These are phyloP conservation scores for Colaptes auratus DNA, from an alignment of 2,113 vertebrate genomes.

Conservation along the genomic window DNA sequence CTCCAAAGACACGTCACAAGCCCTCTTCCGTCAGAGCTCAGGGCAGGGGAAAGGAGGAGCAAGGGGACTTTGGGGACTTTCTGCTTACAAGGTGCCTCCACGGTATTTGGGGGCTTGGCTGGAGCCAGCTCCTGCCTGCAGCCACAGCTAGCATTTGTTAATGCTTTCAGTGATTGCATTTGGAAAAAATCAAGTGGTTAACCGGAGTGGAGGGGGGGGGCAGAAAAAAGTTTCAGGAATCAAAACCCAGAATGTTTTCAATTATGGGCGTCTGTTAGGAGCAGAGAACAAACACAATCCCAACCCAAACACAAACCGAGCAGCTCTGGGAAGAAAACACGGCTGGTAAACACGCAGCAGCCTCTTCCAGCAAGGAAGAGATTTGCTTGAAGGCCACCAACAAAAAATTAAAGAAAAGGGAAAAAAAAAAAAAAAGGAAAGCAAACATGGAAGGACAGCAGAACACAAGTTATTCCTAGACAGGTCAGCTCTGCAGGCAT, in stretches of 20 bases:
- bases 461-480: conserved; percentile 5
- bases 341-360: conserved; percentile 46
- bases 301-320: conserved; percentile 63
- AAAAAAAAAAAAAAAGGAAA: neutral
- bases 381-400: conserved; percentile 25
- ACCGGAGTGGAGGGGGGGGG: conserved; percentile 51
- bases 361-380: conserved; percentile 15
- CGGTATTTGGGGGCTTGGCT: neutral
- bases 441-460: conserved; percentile 16
- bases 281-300: conserved; percentile 48
- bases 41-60: neutral
- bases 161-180: conserved; percentile 68
- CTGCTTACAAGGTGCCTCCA: conserved; percentile 55
- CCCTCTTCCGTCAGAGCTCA: neutral
- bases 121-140: conserved; percentile 37
- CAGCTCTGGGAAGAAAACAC: conserved; percentile 38
- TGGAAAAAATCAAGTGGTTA: conserved; percentile 78
- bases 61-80: neutral
- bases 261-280: conserved; percentile 63
- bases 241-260: conserved; percentile 70
- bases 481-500: conserved; percentile 31
- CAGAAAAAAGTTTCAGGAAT: conserved; percentile 51
- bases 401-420: too few species aligned
- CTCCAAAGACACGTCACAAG: neutral
- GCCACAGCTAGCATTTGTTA: conserved; percentile 49